Evolutionary conservation across 1,140 invertebrate genomes (phyloP).

Genomic region (Bombus polaris): DNA sequence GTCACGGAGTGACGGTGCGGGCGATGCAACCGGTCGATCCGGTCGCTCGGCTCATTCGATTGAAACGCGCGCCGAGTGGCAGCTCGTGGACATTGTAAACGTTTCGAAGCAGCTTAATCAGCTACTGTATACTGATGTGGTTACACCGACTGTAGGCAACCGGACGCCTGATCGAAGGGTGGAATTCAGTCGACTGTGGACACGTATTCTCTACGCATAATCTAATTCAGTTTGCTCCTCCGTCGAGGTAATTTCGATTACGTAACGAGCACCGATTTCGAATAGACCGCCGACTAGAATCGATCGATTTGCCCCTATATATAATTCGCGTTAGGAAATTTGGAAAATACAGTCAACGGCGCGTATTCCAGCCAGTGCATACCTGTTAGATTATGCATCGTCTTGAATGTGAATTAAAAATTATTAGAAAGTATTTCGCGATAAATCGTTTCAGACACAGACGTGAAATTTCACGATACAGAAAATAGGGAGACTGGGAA

Average conservation of each 20-base stretch:
- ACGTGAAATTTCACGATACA: too few relatives aligned
- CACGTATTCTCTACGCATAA: slow-evolving; percentile 32
- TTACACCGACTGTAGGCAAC: slow-evolving; percentile 23
- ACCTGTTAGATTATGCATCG: too few relatives aligned
- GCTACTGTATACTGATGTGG: slow-evolving; percentile 68
- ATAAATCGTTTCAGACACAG: too few relatives aligned
- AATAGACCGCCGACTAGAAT: slow-evolving; percentile 8
- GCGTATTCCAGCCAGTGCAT: too few relatives aligned
- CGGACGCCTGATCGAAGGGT: slow-evolving; percentile 31
- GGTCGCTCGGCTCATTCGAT: slow-evolving; percentile 66
- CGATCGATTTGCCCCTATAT: too few relatives aligned
- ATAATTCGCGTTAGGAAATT: too few relatives aligned
- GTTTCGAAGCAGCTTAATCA: slow-evolving; percentile 78
- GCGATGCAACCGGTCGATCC: slow-evolving; percentile 20
- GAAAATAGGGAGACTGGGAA: too few relatives aligned
- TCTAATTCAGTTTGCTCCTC: slow-evolving; percentile 47
- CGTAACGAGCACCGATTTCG: slow-evolving; percentile 37
- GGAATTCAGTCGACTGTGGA: slow-evolving; percentile 41
- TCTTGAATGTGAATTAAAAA: too few relatives aligned
- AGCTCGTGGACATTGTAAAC: slow-evolving; percentile 72
- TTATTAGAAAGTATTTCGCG: too few relatives aligned
- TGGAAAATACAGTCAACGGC: too few relatives aligned
- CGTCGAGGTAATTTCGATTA: slow-evolving; percentile 43
- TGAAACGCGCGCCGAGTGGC: slow-evolving; percentile 65
- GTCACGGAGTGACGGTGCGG: slow-evolving; percentile 31